Conservation (phyloP, 2,888 invertebrate species). For the Clepsis dumicolana region DNA sequence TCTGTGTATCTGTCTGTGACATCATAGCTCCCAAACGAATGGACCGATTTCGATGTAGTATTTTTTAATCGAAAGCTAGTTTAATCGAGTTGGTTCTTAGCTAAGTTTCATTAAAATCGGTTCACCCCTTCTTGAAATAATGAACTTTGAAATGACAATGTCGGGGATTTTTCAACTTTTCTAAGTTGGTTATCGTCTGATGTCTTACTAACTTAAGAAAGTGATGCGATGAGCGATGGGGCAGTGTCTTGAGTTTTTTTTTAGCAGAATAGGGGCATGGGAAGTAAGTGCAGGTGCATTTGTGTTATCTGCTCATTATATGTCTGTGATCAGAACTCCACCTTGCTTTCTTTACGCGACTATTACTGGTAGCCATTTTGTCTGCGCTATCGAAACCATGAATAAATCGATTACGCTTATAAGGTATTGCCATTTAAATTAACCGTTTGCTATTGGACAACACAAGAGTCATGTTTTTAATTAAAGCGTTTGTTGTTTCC, state of each 20-base stretch:
- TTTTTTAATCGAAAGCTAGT: no score
- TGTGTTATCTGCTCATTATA: neutral
- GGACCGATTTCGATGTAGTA: no score
- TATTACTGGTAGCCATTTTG: neutral
- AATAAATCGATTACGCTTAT: neutral
- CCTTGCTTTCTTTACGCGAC: slow-evolving; percentile 5
- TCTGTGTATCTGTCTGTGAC: no score
- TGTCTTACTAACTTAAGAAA: neutral
- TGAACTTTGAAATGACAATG: no score
- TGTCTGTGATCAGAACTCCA: neutral
- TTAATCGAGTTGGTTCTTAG: no score
- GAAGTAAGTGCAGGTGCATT: neutral
- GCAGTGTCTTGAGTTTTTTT: neutral
- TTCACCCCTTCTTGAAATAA: no score
- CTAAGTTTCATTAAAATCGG: no score
- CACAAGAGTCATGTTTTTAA: neutral
- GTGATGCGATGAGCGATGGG: neutral
- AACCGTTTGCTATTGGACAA: neutral
- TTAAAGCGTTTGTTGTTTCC: neutral
- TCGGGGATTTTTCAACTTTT: no score
- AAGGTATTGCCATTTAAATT: neutral
- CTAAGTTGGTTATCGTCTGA: neutral
- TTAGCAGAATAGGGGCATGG: neutral
- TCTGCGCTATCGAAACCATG: slow-evolving; percentile 1
- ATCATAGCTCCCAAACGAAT: no score